Conservation (phyloP, 2,888 invertebrate genomes). For the Trichogramma evanescens region DNA sequence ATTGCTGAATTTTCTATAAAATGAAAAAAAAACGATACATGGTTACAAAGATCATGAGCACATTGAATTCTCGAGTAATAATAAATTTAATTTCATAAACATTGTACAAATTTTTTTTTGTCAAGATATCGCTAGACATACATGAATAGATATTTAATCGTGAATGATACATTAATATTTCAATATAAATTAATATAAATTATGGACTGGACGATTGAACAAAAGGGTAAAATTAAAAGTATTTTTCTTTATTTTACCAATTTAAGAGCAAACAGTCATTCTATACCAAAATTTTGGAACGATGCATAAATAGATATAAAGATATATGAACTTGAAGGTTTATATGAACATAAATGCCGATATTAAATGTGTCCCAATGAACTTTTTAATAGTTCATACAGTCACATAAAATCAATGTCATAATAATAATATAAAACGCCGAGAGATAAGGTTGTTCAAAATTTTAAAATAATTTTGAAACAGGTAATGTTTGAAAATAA, state of each 20-base stretch:
- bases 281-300: conserved; percentile 36
- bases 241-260: conserved; percentile 15
- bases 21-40: conserved; percentile 19
- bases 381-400: too few species aligned
- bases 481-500: too few species aligned
- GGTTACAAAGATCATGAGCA: conserved; percentile 6
- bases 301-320: conserved; percentile 30
- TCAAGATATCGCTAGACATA: conserved; percentile 15
- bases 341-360: conserved; percentile 18
- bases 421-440: too few species aligned
- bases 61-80: background rate
- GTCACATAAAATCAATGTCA: too few species aligned
- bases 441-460: too few species aligned
- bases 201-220: conserved; percentile 14
- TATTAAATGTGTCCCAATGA: background rate
- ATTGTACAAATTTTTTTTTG: conserved; percentile 19
- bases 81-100: background rate
- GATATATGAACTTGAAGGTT: conserved; percentile 13
- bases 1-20: conserved; percentile 4
- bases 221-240: conserved; percentile 9
- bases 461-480: too few species aligned
- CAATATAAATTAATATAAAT: conserved; percentile 9
- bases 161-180: too few species aligned
- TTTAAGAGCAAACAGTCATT: conserved; percentile 28
- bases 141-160: conserved; percentile 2